phyloP scores from a whole-genome alignment of 1,140 invertebrate species.

The Pomacea maculata region DNA sequence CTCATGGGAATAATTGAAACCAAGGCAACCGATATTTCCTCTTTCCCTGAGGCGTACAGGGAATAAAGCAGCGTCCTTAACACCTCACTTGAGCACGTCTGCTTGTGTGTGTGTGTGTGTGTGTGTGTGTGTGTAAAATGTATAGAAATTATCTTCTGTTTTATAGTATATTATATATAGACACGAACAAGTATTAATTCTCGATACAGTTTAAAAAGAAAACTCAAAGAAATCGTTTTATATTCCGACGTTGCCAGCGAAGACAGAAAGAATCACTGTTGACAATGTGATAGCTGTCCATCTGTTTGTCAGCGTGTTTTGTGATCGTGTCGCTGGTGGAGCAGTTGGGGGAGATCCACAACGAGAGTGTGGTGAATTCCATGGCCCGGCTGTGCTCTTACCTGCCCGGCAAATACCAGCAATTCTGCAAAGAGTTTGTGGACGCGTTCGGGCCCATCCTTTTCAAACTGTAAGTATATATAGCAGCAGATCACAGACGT shows the following conservation, averaged over 20 bases:
- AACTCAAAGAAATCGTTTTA: too few species aligned
- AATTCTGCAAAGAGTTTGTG: slow-evolving; percentile 37
- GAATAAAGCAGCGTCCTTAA: too few species aligned
- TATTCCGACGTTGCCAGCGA: neutral
- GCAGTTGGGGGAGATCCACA: slow-evolving; percentile 56
- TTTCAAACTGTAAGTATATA: slow-evolving; percentile 43
- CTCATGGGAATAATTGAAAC: too few species aligned
- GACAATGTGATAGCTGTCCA: neutral
- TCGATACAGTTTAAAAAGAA: too few species aligned
- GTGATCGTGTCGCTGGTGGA: slow-evolving; percentile 53
- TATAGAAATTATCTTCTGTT: neutral
- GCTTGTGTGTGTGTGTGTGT: neutral
- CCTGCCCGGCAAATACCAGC: slow-evolving; percentile 35
- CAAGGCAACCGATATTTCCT: too few species aligned
- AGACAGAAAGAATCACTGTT: neutral
- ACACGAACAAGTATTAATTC: neutral
- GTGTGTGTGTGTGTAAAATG: neutral
- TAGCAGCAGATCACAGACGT: too few species aligned
- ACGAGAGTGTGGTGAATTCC: slow-evolving; percentile 47
- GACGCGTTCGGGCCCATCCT: slow-evolving; percentile 43
- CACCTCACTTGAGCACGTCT: too few species aligned
- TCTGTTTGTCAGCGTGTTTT: slow-evolving; percentile 51
- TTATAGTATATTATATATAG: neutral
- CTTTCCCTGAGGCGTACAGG: too few species aligned
- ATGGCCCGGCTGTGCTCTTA: slow-evolving; percentile 51